phyloP scores from a whole-genome alignment of 2,113 vertebrate genomes.

The Dolichotis patagonum region DNA sequence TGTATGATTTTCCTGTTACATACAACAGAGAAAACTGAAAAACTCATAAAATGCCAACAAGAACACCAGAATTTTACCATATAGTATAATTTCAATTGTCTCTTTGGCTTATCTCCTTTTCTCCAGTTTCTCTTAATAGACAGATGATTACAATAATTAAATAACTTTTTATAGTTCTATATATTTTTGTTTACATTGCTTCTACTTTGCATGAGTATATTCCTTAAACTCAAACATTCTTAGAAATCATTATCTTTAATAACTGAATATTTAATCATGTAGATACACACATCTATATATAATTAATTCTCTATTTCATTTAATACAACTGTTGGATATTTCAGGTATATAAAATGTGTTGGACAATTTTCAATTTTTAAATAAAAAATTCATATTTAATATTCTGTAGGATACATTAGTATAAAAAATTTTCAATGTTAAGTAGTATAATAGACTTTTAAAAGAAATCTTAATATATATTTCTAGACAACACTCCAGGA shows the following conservation, averaged over 20 bases:
- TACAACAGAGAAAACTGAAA: background rate
- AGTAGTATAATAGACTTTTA: background rate
- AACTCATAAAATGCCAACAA: background rate
- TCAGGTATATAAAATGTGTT: background rate
- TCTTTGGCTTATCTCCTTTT: background rate
- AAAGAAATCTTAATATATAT: background rate
- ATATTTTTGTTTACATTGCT: background rate
- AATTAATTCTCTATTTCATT: background rate
- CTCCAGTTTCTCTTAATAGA: background rate
- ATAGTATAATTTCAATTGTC: background rate
- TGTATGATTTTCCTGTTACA: background rate
- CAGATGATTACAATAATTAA: background rate
- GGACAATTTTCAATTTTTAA: background rate
- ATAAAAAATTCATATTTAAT: background rate
- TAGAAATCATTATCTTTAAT: background rate
- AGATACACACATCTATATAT: background rate
- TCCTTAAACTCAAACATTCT: slow-evolving; percentile 6
- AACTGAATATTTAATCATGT: background rate
- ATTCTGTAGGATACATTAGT: background rate
- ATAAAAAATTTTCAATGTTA: background rate
- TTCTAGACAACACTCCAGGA: background rate
- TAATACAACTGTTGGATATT: background rate
- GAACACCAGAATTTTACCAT: background rate
- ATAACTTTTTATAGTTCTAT: background rate
- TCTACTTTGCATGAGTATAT: background rate